Percentiles rank a stretch among this genome's conserved stretches.
Conservation (phyloP, 2,113 vertebrate genomes). For the Rhinoptilus africanus region DNA sequence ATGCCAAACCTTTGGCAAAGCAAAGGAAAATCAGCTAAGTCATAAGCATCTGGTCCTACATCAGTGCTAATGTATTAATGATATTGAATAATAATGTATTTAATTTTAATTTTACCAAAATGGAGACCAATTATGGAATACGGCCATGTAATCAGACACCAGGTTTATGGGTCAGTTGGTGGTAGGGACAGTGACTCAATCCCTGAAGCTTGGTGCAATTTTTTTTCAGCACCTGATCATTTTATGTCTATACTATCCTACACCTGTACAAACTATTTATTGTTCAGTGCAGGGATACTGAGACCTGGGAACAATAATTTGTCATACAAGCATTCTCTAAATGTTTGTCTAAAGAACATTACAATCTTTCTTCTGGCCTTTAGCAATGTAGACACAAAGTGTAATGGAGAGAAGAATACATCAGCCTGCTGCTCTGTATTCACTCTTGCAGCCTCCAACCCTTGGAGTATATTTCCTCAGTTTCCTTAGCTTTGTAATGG, state of each 20-base stretch:
- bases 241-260: background rate
- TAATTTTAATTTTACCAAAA: background rate
- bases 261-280: background rate
- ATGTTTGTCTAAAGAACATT: background rate
- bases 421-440: background rate
- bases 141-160: background rate
- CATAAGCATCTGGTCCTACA: background rate
- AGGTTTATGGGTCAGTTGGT: background rate
- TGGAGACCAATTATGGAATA: background rate
- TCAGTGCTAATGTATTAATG: background rate
- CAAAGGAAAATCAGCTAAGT: background rate
- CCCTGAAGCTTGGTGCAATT: background rate
- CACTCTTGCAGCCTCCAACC: background rate
- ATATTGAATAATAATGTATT: background rate
- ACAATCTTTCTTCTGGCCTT: background rate
- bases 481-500: background rate
- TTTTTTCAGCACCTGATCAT: background rate
- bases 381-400: background rate
- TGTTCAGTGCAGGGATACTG: background rate
- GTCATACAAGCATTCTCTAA: background rate
- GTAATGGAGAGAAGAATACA: background rate
- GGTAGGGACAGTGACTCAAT: background rate
- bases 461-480: background rate
- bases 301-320: background rate
- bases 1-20: background rate